Percentiles rank a stretch among this genome's conserved stretches.
Evolutionary conservation across 2,797 vertebrate species (phyloP).

Genomic region (Myioborus miniatus): DNA sequence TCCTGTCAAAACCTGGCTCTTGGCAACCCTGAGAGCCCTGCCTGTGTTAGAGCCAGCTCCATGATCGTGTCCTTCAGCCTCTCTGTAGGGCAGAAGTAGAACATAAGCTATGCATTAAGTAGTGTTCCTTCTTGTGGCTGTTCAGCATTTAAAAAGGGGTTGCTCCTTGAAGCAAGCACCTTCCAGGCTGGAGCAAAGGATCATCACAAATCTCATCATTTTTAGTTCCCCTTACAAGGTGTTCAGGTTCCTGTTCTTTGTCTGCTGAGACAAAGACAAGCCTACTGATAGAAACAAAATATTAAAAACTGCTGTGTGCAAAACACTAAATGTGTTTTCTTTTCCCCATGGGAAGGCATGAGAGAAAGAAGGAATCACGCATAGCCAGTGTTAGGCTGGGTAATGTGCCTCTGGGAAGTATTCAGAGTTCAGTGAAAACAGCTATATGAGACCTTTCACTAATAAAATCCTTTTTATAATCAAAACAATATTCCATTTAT

Average conservation of each 20-base stretch:
- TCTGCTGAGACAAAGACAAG: not conserved
- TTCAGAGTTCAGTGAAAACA: not conserved
- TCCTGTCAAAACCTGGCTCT: not conserved
- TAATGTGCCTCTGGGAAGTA: not conserved
- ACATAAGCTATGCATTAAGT: not conserved
- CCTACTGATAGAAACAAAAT: not conserved
- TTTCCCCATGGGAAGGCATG: not conserved
- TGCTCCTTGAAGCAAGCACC: not conserved
- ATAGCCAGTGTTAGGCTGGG: not conserved
- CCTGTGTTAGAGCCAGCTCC: not conserved
- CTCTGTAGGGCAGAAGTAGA: not conserved
- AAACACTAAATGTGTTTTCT: not conserved
- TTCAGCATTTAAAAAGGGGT: not conserved
- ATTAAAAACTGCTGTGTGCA: not conserved
- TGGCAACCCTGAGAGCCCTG: not conserved
- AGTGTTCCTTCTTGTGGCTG: not conserved
- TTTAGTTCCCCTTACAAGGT: not conserved
- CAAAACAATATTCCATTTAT: not conserved
- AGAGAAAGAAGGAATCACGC: not conserved
- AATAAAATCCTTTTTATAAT: not conserved
- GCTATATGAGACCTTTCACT: not conserved
- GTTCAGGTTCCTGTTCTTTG: not conserved
- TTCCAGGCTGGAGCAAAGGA: not conserved
- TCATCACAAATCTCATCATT: not conserved
- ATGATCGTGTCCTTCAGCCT: not conserved